Conservation (phyloP, 2,888 invertebrate species). For the Eupithecia exiguata region DNA sequence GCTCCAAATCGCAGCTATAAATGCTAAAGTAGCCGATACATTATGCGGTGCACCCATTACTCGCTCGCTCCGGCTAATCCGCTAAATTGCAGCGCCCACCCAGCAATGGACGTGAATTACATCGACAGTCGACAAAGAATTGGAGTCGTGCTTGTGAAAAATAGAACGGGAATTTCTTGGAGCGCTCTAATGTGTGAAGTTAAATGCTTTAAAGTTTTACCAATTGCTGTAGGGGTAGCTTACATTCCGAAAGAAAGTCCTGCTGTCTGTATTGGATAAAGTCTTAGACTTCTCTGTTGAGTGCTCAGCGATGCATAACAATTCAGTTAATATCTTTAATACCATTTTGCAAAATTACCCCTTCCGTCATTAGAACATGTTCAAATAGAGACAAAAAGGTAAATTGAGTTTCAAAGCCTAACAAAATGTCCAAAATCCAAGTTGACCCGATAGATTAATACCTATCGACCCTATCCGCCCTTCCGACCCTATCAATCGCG, state of each 20-base stretch:
- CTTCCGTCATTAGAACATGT: not conserved
- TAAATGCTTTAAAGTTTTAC: constrained; percentile 36
- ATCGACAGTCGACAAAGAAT: constrained; percentile 44
- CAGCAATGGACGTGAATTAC: constrained; percentile 46
- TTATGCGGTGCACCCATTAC: constrained; percentile 43
- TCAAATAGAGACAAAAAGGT: constrained; percentile 6
- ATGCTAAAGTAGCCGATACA: constrained; percentile 41
- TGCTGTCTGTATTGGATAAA: not conserved
- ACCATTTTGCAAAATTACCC: not conserved
- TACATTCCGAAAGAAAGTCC: constrained; percentile 12
- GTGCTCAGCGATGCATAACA: not conserved
- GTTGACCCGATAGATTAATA: constrained; percentile 20
- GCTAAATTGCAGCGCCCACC: constrained; percentile 41
- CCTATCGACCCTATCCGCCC: constrained; percentile 23
- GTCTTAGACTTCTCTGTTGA: constrained; percentile 8
- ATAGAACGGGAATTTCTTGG: constrained; percentile 41
- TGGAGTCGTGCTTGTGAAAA: constrained; percentile 41
- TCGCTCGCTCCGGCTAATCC: constrained; percentile 42
- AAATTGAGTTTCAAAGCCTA: constrained; percentile 13
- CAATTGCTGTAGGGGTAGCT: constrained; percentile 21
- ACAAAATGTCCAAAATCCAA: constrained; percentile 21
- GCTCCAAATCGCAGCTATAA: constrained; percentile 41
- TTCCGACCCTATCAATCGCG: constrained; percentile 42
- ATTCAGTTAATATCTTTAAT: not conserved
- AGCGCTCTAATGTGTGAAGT: constrained; percentile 41